phyloP scores from a whole-genome alignment of 2,797 vertebrate genomes.

The Carduelis carduelis region DNA sequence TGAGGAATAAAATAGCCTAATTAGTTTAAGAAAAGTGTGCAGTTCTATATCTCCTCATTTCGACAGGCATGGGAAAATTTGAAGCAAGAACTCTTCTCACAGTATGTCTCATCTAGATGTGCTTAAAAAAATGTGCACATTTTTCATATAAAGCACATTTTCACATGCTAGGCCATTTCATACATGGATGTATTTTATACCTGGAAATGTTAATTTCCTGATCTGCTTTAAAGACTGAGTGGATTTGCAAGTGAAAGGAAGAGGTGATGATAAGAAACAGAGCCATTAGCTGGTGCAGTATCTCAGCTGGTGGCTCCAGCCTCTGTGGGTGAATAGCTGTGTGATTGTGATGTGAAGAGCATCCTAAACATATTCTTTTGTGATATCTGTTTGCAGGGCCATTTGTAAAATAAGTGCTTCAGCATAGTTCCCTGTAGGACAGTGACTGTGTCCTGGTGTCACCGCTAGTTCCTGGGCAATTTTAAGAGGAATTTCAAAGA shows the following conservation, averaged over 20 bases:
- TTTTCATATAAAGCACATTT: neutral
- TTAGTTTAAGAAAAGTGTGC: neutral
- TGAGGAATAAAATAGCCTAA: neutral
- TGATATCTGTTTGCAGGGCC: neutral
- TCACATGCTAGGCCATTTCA: neutral
- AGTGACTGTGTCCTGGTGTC: neutral
- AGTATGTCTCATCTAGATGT: neutral
- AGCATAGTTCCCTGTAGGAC: neutral
- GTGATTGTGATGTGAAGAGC: neutral
- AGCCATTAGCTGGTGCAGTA: neutral
- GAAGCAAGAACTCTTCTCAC: neutral
- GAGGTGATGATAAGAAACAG: neutral
- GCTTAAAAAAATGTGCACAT: neutral
- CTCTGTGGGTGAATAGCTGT: neutral
- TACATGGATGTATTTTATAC: neutral
- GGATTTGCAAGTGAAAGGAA: neutral
- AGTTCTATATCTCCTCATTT: neutral
- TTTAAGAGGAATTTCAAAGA: neutral
- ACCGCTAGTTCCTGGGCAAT: neutral
- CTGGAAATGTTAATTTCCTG: conserved; percentile 1
- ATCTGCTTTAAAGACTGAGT: neutral
- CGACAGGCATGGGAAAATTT: neutral
- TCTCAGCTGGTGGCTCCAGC: neutral
- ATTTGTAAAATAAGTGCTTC: neutral
- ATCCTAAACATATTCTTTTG: neutral